Evolutionary conservation across 2,888 invertebrate species (phyloP).

Genomic region (Smittia sp.): DNA sequence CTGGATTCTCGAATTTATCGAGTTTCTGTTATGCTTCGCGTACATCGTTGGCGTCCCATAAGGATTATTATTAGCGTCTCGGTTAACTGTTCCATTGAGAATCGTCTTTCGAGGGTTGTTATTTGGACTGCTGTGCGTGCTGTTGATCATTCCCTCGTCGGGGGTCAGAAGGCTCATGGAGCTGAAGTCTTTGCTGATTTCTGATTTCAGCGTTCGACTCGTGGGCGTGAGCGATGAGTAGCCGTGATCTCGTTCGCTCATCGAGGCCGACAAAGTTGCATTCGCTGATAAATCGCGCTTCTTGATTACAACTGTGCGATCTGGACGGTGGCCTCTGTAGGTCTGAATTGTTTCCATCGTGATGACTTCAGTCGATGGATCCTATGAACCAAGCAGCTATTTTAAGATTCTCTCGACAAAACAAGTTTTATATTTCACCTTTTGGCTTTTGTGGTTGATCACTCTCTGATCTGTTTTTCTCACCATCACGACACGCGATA

Average conservation of each 20-base stretch:
- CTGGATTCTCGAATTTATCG: conserved; percentile 4
- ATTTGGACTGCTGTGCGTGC: conserved; percentile 31
- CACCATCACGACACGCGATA: conserved; percentile 65
- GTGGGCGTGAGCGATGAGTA: conserved; percentile 29
- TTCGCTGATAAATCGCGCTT: conserved; percentile 55
- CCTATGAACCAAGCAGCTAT: conserved; percentile 48
- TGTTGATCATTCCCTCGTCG: conserved; percentile 14
- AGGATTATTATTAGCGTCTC: conserved; percentile 31
- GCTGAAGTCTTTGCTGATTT: conserved; percentile 38
- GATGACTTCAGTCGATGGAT: conserved; percentile 63
- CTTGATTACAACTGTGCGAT: conserved; percentile 61
- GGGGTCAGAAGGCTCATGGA: conserved; percentile 33
- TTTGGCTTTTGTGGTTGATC: conserved; percentile 60
- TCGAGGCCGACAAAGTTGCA: conserved; percentile 50
- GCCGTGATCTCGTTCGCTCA: conserved; percentile 37
- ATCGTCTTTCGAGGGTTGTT: conserved; percentile 34
- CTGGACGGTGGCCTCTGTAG: conserved; percentile 62
- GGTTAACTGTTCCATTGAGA: conserved; percentile 27
- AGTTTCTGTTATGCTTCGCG: conserved; percentile 30
- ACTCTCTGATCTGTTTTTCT: conserved; percentile 66
- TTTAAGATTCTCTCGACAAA: conserved; percentile 43
- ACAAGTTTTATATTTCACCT: conserved; percentile 48
- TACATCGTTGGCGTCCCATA: conserved; percentile 39
- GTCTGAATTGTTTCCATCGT: conserved; percentile 66
- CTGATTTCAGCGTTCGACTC: conserved; percentile 27